Evolutionary conservation across 2,888 invertebrate species (phyloP), one percentile per base, ranked within the genome.

Genomic region (Heteromurus nitidus): DNA sequence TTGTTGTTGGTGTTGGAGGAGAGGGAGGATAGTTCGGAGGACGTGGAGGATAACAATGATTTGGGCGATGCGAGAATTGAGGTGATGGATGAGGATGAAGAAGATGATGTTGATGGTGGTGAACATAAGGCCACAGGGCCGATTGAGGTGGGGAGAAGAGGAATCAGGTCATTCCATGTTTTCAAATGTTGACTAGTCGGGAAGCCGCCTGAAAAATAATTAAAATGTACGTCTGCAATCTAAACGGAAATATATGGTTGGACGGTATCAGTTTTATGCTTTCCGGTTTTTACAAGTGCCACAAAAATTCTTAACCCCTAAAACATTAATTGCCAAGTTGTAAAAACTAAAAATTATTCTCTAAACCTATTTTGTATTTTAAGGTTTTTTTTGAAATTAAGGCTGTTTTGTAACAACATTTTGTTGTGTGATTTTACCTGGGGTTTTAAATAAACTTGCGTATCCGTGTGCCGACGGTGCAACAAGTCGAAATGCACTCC

Each of bases 401-500:
- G n/a, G n/a, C n/a, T n/a, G n/a, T n/a, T n/a, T n/a, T n/a, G n/a
- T n/a, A n/a, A n/a, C n/a, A n/a, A n/a, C n/a, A n/a, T n/a, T n/a
- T n/a, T n/a, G n/a, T n/a, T n/a, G n/a, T n/a, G n/a, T n/a, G n/a
- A 18, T 42, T 24, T 20, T 18, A 82, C 82, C 85, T 82, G 83
- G 82, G 22, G 81, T 75, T 72, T 83, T 85, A 73, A 85, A 83
- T 26, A 84, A 62, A 69, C 28, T 67, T 30, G 70, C 79, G 18
- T 82, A 82, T 20, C 79, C 77, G 28, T 76, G 68, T 24, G 73
- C 82, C 9, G 85, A 67, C 7, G 86, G 86, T 79, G 86, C 86
- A 86, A 86, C 86, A 85, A 87, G 86, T 84, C 85, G 74, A 76
- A 87, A 87, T 42, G 87, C 87, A 87, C 86, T 86, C 72, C 82